These are phyloP conservation scores for Ips nitidus DNA, from an alignment of 1,140 invertebrate species.

Conservation along the genomic window DNA sequence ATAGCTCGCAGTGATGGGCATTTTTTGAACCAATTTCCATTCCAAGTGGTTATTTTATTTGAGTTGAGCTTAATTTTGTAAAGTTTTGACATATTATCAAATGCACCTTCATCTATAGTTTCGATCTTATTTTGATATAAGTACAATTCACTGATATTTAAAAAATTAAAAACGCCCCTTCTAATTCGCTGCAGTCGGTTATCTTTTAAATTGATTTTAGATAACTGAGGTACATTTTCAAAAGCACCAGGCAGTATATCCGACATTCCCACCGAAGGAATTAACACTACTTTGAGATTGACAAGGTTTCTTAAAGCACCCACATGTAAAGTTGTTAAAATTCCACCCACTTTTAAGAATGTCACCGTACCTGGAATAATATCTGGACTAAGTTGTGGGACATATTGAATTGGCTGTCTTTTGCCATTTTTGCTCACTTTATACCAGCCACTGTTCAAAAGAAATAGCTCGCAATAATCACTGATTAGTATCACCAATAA, in stretches of 20 bases:
- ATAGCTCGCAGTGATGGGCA: conserved; percentile 41
- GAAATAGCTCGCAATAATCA: too few species aligned
- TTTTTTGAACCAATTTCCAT: conserved; percentile 46
- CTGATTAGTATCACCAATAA: too few species aligned
- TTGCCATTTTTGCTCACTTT: conserved; percentile 21
- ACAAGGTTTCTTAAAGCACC: conserved; percentile 41
- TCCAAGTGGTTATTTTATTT: conserved; percentile 43
- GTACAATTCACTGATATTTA: conserved; percentile 41
- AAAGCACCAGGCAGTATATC: conserved; percentile 44
- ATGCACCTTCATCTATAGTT: conserved; percentile 43
- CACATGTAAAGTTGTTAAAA: conserved; percentile 38
- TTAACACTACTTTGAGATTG: conserved; percentile 38
- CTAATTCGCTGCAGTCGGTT: conserved; percentile 43
- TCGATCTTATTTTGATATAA: conserved; percentile 46
- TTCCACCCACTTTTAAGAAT: conserved; percentile 23
- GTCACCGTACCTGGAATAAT: conserved; percentile 14
- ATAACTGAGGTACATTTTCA: conserved; percentile 43
- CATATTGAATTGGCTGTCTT: conserved; percentile 13
- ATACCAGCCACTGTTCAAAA: conserved; percentile 28
- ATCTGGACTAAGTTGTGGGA: conserved; percentile 15
- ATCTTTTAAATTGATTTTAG: conserved; percentile 40
- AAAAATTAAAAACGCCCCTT: conserved; percentile 47
- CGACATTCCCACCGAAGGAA: conserved; percentile 40
- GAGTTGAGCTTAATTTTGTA: conserved; percentile 42
- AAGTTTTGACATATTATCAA: conserved; percentile 47